Evolutionary conservation across 1,140 invertebrate species (phyloP).

Genomic region (Hormaphis cornu): DNA sequence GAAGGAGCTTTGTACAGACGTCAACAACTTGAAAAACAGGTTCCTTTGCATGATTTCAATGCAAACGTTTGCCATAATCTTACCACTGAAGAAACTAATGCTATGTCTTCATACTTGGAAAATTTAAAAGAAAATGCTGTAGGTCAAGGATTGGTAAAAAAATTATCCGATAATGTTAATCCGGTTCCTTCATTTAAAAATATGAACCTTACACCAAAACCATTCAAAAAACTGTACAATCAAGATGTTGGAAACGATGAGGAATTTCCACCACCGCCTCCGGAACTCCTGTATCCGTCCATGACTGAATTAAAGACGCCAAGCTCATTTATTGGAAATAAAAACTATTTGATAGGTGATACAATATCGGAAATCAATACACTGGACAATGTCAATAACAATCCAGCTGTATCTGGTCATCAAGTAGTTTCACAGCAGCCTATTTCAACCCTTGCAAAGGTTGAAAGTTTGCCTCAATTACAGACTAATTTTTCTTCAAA

Average conservation of each 20-base stretch:
- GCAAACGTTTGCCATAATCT: constrained; percentile 51
- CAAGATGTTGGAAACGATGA: not conserved
- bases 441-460: not conserved
- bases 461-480: not conserved
- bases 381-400: constrained; percentile 11
- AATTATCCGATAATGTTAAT: constrained; percentile 37
- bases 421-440: not conserved
- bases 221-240: constrained; percentile 26
- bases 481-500: not conserved
- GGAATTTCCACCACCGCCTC: constrained; percentile 31
- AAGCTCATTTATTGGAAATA: constrained; percentile 15
- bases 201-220: constrained; percentile 34
- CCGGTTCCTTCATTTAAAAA: constrained; percentile 28
- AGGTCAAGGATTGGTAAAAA: constrained; percentile 47
- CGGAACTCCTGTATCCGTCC: constrained; percentile 25
- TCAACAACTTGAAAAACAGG: constrained; percentile 65
- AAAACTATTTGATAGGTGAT: not conserved
- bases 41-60: constrained; percentile 70
- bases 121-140: constrained; percentile 47
- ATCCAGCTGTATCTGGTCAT: not conserved
- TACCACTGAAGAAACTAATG: constrained; percentile 51
- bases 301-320: constrained; percentile 32
- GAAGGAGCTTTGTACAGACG: constrained; percentile 60
- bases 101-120: constrained; percentile 48
- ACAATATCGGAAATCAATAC: not conserved